Conservation (phyloP, 2,113 vertebrate genomes). For the Rostratula benghalensis region DNA sequence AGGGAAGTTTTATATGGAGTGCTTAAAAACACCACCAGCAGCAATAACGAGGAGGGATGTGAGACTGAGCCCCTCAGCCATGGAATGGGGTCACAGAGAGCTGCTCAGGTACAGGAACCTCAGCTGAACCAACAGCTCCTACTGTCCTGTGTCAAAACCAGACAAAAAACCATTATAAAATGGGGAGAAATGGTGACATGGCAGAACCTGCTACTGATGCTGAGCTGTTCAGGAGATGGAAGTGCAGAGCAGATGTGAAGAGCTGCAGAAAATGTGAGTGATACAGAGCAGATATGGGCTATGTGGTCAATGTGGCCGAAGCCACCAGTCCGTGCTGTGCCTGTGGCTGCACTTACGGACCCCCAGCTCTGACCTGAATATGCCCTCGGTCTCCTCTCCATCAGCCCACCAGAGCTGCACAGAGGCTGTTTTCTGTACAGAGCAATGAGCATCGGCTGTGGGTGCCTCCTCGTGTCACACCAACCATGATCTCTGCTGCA, state of each 20-base stretch:
- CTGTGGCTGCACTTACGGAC: background rate
- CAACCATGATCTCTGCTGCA: background rate
- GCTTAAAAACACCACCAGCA: background rate
- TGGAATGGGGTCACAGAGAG: background rate
- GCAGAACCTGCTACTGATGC: background rate
- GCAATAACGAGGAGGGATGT: background rate
- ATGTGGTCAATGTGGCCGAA: fast-evolving
- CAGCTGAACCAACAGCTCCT: background rate
- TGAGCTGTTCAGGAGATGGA: background rate
- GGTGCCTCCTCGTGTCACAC: background rate
- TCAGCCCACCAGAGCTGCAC: background rate
- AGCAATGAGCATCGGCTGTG: background rate
- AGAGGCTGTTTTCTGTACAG: background rate
- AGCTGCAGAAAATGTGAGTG: background rate
- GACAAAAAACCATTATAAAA: background rate
- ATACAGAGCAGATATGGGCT: background rate
- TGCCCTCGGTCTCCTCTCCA: fast-evolving
- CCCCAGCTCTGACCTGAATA: background rate
- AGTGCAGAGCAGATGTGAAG: background rate
- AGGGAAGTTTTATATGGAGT: background rate
- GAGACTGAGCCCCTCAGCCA: background rate
- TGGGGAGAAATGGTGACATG: background rate
- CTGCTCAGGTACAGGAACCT: background rate
- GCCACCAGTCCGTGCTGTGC: background rate
- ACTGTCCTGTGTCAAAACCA: background rate